Evolutionary conservation across 2,888 invertebrate species (phyloP).

Genomic region (Nowickia ferox): DNA sequence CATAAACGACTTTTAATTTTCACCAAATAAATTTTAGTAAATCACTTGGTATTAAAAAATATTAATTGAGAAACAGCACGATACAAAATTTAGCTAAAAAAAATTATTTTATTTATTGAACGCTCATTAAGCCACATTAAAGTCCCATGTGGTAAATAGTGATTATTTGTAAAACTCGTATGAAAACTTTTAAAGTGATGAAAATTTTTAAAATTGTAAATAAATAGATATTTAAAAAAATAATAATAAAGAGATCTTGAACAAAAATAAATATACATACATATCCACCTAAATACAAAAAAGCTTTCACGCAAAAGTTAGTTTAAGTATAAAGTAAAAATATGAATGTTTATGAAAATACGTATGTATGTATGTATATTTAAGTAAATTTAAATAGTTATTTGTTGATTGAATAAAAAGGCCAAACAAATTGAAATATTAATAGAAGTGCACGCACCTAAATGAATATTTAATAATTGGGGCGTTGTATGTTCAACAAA

Average conservation of each 20-base stretch:
- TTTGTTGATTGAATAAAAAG: background rate
- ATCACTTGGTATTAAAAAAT: background rate
- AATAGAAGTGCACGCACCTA: background rate
- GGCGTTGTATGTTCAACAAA: too few species aligned
- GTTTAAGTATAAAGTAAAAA: background rate
- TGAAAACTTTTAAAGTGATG: background rate
- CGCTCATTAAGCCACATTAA: constrained; percentile 31
- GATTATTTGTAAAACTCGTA: constrained; percentile 37
- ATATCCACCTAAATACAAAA: background rate
- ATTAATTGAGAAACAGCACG: background rate
- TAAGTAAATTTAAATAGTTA: background rate
- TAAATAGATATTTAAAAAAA: constrained; percentile 13
- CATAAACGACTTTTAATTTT: too few species aligned
- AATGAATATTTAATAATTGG: too few species aligned
- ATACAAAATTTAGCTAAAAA: background rate
- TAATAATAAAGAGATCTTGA: background rate
- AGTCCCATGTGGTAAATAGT: constrained; percentile 40
- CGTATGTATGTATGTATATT: too few species aligned
- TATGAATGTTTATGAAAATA: too few species aligned
- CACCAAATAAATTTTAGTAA: too few species aligned
- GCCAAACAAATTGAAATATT: constrained; percentile 6
- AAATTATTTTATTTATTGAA: constrained; percentile 2
- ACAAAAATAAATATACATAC: background rate
- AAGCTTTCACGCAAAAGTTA: background rate
- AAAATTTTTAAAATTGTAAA: constrained; percentile 10